Percentiles rank a stretch among this genome's conserved stretches.
Evolutionary conservation across 2,797 vertebrate species (phyloP).

Genomic region (Amblyraja radiata): DNA sequence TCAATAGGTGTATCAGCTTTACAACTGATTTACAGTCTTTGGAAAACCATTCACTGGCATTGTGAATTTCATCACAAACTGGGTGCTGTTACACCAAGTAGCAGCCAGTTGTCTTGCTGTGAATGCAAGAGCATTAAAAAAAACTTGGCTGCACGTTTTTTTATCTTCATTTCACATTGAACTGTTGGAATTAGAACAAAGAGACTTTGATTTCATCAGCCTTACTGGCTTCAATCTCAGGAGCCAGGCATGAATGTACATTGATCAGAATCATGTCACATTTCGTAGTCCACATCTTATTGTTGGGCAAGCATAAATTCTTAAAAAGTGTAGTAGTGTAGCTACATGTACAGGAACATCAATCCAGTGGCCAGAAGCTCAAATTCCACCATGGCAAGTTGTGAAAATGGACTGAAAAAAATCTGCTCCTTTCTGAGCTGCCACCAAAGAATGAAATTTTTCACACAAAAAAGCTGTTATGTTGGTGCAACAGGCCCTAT

Average conservation of each 20-base stretch:
- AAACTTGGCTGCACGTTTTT: neutral
- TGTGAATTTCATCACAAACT: neutral
- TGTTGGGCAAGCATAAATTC: neutral
- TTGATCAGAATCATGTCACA: neutral
- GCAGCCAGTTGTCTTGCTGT: neutral
- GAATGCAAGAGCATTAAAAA: neutral
- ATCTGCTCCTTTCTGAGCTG: neutral
- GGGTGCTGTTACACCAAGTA: neutral
- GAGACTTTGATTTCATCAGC: neutral
- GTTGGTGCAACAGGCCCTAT: neutral
- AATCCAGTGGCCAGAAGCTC: neutral
- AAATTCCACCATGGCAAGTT: neutral
- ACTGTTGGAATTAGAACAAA: neutral
- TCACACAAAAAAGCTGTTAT: neutral
- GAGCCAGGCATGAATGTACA: neutral
- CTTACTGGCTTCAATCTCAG: neutral
- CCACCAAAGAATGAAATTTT: neutral
- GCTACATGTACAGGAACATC: neutral
- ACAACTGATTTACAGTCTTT: neutral
- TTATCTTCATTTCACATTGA: neutral
- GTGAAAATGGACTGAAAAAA: neutral
- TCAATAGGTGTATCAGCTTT: neutral
- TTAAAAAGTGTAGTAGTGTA: neutral
- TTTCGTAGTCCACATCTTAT: neutral
- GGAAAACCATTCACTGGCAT: neutral